Conservation (phyloP, 2,797 vertebrate species). For the Leptatherina wallacei region DNA sequence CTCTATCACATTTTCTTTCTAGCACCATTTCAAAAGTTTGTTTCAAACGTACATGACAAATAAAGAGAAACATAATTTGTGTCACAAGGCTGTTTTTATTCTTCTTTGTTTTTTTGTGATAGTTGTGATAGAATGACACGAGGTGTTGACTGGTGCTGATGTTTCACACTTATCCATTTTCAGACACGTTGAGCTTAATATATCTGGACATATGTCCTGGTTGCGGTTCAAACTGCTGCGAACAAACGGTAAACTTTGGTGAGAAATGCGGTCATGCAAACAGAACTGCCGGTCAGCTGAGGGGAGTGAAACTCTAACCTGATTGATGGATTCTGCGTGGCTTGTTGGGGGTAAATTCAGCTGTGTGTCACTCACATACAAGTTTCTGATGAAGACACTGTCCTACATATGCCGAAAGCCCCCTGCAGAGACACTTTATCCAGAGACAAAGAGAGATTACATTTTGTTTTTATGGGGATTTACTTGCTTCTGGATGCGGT, state of each 20-base stretch:
- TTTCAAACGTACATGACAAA: neutral
- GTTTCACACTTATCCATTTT: conserved; percentile 41
- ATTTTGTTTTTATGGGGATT: conserved; percentile 43
- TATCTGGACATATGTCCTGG: conserved; percentile 40
- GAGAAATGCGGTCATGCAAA: conserved; percentile 53
- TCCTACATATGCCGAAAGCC: conserved; percentile 54
- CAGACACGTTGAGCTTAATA: conserved; percentile 39
- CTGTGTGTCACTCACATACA: conserved; percentile 46
- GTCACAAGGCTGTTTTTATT: no score
- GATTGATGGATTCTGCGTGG: conserved; percentile 67
- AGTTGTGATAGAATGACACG: neutral
- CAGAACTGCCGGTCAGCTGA: conserved; percentile 56
- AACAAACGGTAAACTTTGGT: conserved; percentile 46
- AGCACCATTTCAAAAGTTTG: neutral
- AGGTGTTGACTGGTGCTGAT: neutral
- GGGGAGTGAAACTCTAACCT: conserved; percentile 65
- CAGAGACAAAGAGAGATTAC: conserved; percentile 68
- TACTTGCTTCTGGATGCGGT: conserved; percentile 35
- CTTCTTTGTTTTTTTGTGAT: neutral
- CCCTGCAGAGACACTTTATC: conserved; percentile 63
- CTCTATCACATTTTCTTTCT: neutral
- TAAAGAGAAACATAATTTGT: neutral
- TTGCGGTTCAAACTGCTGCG: conserved; percentile 25
- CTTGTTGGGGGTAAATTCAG: conserved; percentile 60
- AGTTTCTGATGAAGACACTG: conserved; percentile 47